Evolutionary conservation across 53 echinoderm and acorn worm genomes (phyloP).

Genomic region (Paracentrotus lividus): DNA sequence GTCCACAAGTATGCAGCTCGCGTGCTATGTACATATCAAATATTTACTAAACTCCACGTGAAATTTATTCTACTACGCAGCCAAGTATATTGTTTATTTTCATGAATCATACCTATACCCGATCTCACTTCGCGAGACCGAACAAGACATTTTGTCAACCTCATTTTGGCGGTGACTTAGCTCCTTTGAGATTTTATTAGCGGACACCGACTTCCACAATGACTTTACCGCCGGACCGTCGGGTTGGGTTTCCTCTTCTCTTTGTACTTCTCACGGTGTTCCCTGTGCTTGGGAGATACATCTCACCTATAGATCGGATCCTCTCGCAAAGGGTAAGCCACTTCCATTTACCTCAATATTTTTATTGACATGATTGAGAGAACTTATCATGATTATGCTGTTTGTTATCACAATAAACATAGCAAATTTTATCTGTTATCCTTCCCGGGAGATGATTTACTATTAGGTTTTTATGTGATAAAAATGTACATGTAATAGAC

Average conservation of each 20-base stretch:
- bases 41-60: slow-evolving; percentile 57
- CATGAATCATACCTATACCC: neutral
- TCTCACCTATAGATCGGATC: slow-evolving; percentile 18
- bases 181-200: neutral
- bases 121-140: neutral
- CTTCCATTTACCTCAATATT: neutral
- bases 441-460: neutral
- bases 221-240: slow-evolving; percentile 3
- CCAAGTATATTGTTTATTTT: neutral
- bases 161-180: neutral
- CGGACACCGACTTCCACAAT: neutral
- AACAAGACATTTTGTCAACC: neutral
- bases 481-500: no score
- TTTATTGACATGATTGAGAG: neutral
- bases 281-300: slow-evolving; percentile 37
- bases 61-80: neutral
- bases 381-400: neutral
- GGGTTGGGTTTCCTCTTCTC: slow-evolving; percentile 19
- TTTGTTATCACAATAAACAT: neutral
- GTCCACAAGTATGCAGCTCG: neutral
- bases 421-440: neutral
- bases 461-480: no score
- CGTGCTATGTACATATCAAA: slow-evolving; percentile 25
- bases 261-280: slow-evolving; percentile 1
- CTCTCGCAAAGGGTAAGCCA: slow-evolving; percentile 13